A percentile compares a stretch with the other conserved stretches of the same genome.
These are phyloP conservation scores for Ardeotis arabs DNA, from an alignment of 2,113 vertebrate species.

Conservation along the genomic window DNA sequence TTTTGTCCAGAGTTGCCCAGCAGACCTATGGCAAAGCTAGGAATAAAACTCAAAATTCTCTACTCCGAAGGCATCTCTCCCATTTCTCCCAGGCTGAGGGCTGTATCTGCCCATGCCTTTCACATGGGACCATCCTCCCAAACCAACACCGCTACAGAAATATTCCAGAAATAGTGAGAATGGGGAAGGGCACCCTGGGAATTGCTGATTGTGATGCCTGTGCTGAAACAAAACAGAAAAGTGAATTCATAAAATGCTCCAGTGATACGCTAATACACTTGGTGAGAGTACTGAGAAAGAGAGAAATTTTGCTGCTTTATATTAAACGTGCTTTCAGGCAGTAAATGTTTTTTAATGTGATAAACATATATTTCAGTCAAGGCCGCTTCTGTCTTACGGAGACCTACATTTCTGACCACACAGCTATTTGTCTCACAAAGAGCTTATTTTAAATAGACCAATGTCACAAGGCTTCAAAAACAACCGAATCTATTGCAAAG, in stretches of 20 bases:
- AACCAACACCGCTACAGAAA: background rate
- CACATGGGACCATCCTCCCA: background rate
- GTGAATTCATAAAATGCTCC: background rate
- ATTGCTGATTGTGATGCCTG: background rate
- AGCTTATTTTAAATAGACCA: background rate
- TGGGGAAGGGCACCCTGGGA: background rate
- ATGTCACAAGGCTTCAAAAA: background rate
- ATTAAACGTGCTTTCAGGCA: background rate
- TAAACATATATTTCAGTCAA: background rate
- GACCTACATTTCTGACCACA: background rate
- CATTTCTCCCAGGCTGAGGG: background rate
- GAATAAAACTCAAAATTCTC: background rate
- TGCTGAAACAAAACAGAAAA: background rate
- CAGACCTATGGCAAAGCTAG: background rate
- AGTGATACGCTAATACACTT: background rate
- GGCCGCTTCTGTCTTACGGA: background rate
- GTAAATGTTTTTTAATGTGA: background rate
- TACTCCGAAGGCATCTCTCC: background rate
- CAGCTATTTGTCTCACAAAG: background rate
- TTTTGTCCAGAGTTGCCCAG: background rate
- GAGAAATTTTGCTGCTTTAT: background rate
- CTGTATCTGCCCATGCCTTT: background rate
- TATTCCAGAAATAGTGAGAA: background rate
- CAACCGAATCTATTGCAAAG: background rate
- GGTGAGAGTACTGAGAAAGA: background rate